A percentile compares a stretch with the other conserved stretches of the same genome.
Evolutionary conservation across 2,113 vertebrate species (phyloP).

Genomic region (Polyodon spathula): DNA sequence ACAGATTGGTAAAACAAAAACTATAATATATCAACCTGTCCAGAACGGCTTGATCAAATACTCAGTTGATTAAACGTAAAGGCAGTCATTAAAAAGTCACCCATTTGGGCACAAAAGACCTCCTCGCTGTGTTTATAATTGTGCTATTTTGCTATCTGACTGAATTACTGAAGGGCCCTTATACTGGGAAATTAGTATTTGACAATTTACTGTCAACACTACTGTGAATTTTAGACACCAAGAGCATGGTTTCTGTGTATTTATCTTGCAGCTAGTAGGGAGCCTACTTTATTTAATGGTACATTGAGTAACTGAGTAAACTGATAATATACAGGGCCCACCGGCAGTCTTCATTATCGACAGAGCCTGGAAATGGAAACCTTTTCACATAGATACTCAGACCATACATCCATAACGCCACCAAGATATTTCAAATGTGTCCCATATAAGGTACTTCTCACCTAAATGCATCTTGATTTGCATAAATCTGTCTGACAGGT

Average conservation of each 20-base stretch:
- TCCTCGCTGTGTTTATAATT: too few species aligned
- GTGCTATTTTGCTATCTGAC: too few species aligned
- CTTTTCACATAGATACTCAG: conserved; percentile 29
- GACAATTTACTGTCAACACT: not conserved
- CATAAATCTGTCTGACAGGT: conserved; percentile 48
- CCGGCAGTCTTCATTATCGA: conserved; percentile 45
- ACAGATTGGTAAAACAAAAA: too few species aligned
- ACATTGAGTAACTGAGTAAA: conserved; percentile 31
- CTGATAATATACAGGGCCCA: conserved; percentile 29
- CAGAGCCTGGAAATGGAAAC: conserved; percentile 8
- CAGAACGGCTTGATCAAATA: too few species aligned
- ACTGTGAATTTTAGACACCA: not conserved
- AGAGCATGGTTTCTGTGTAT: not conserved
- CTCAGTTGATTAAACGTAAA: too few species aligned
- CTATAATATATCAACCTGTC: too few species aligned
- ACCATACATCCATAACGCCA: conserved; percentile 27
- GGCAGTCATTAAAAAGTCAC: too few species aligned
- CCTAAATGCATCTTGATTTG: conserved; percentile 16
- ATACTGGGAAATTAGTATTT: too few species aligned
- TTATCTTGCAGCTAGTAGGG: not conserved
- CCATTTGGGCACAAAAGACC: too few species aligned
- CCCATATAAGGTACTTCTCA: conserved; percentile 38
- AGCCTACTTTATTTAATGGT: conserved; percentile 31
- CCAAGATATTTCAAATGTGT: conserved; percentile 12
- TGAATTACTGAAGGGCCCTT: too few species aligned